Percentiles rank a stretch among this genome's conserved stretches.
phyloP scores from a whole-genome alignment of 2,113 vertebrate genomes.

The Oplegnathus fasciatus region DNA sequence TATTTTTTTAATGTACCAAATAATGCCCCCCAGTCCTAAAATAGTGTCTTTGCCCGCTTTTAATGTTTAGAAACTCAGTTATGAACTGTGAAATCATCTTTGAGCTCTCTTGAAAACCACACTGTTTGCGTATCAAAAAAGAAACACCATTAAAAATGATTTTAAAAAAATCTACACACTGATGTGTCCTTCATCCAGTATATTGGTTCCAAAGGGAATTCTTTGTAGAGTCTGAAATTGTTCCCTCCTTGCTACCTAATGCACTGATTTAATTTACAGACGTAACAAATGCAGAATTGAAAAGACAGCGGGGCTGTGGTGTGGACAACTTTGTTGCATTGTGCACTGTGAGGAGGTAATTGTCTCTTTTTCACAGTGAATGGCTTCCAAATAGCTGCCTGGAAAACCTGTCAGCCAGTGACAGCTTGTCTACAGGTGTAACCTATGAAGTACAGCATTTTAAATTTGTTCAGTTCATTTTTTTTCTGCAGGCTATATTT shows the following conservation, averaged over 20 bases:
- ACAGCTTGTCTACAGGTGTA: slow-evolving; percentile 28
- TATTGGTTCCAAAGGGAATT: not conserved
- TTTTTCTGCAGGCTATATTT: not conserved
- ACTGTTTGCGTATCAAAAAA: not conserved
- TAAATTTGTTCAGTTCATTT: not conserved
- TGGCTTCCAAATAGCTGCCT: slow-evolving; percentile 18
- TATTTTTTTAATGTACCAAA: not conserved
- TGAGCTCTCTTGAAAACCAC: not conserved
- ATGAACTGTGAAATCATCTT: not conserved
- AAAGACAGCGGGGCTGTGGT: not conserved
- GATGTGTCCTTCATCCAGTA: not conserved
- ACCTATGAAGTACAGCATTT: slow-evolving; percentile 1
- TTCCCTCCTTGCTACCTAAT: not conserved
- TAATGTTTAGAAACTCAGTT: not conserved
- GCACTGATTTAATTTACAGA: not conserved
- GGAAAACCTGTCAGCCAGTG: slow-evolving; percentile 13
- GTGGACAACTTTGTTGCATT: slow-evolving; percentile 1
- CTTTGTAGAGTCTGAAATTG: not conserved
- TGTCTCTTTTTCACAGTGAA: slow-evolving; percentile 8
- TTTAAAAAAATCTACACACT: not conserved
- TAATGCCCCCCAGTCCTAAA: not conserved
- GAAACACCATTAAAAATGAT: not conserved
- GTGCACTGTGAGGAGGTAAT: slow-evolving; percentile 13
- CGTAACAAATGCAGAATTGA: not conserved
- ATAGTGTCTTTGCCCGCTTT: not conserved